These are phyloP conservation scores for Avahi laniger DNA, from an alignment of 2,797 vertebrate species.

Conservation along the genomic window DNA sequence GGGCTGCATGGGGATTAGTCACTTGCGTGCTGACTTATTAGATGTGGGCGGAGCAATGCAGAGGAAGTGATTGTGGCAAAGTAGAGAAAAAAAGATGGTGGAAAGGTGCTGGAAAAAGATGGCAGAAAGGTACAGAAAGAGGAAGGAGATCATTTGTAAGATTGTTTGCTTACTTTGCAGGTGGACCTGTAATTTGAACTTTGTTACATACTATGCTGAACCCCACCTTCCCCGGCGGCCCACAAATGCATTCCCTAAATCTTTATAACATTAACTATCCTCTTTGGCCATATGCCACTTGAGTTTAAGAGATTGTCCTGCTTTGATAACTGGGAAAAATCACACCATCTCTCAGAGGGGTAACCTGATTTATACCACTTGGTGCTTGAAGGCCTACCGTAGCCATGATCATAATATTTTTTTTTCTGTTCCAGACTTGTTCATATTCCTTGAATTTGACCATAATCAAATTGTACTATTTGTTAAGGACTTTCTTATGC, in stretches of 20 bases:
- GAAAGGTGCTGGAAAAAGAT: not conserved
- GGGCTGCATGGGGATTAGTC: not conserved
- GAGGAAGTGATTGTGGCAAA: not conserved
- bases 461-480: not conserved
- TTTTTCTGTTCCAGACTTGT: not conserved
- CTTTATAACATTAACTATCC: not conserved
- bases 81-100: not conserved
- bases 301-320: not conserved
- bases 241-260: not conserved
- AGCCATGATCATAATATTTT: not conserved
- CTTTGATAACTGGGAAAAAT: not conserved
- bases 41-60: not conserved
- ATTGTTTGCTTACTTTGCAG: not conserved
- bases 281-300: not conserved
- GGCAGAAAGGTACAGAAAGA: not conserved
- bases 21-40: not conserved
- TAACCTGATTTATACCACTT: not conserved
- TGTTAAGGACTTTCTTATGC: not conserved
- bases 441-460: not conserved
- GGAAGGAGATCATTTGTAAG: not conserved
- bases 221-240: not conserved
- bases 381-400: not conserved
- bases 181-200: not conserved
- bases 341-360: not conserved
- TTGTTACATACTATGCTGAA: not conserved